These are phyloP conservation scores for Anniella stebbinsi DNA, from an alignment of 2,797 vertebrate species.

Conservation along the genomic window DNA sequence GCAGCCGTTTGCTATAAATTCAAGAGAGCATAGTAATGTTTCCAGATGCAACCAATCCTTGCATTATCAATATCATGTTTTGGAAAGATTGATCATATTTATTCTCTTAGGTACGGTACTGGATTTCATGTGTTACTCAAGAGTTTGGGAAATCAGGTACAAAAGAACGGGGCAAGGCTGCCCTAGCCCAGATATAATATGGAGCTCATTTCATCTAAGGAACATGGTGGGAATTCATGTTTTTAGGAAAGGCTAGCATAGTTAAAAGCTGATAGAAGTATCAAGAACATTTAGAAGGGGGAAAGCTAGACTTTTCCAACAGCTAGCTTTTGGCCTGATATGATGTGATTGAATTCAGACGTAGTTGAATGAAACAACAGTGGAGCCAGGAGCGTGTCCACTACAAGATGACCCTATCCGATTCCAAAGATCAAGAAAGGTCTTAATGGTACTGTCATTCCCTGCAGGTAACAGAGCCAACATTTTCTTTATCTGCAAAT, in stretches of 20 bases:
- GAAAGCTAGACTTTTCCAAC: neutral
- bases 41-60: neutral
- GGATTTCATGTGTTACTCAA: neutral
- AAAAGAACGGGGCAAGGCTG: neutral
- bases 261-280: neutral
- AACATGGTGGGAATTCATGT: conserved; percentile 22
- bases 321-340: neutral
- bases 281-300: neutral
- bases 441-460: neutral
- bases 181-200: neutral
- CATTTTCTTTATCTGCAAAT: neutral
- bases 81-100: neutral
- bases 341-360: neutral
- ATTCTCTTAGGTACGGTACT: neutral
- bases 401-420: neutral
- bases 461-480: neutral
- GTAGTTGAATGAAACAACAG: neutral
- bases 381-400: neutral
- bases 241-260: neutral
- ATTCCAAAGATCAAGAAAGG: neutral
- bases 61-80: neutral
- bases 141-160: neutral
- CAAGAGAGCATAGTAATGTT: accelerated
- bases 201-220: conserved; percentile 21
- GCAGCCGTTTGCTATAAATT: accelerated